Evolutionary conservation across 1,140 invertebrate species (phyloP).

Genomic region (Araneus ventricosus): DNA sequence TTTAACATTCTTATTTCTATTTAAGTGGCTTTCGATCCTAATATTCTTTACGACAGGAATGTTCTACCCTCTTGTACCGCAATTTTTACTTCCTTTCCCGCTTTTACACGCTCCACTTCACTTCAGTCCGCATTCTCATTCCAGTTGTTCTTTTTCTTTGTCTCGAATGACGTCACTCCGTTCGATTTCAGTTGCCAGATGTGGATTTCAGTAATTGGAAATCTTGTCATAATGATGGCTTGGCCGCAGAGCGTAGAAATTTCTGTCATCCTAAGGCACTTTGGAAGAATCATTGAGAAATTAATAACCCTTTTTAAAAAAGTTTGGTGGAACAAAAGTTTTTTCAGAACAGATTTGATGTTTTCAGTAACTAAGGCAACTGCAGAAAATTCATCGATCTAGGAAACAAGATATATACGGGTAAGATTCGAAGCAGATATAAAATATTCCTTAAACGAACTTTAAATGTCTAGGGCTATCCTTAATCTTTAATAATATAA

Average conservation of each 20-base stretch:
- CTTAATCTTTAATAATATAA: no score
- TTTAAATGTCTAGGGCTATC: no score
- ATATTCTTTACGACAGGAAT: constrained; percentile 27
- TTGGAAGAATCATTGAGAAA: constrained; percentile 8
- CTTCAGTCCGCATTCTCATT: constrained; percentile 9
- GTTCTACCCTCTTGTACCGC: neutral
- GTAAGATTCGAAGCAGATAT: no score
- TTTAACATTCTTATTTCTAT: constrained; percentile 25
- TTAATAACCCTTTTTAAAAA: neutral
- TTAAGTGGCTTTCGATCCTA: constrained; percentile 25
- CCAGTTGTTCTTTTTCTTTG: constrained; percentile 18
- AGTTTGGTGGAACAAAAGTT: neutral
- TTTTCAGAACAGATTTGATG: neutral
- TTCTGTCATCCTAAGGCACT: neutral
- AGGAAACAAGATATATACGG: no score
- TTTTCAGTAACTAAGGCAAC: no score
- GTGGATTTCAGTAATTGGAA: constrained; percentile 39
- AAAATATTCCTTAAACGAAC: no score
- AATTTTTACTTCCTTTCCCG: constrained; percentile 22
- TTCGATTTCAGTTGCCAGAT: constrained; percentile 30
- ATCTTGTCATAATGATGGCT: constrained; percentile 5
- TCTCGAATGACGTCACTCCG: constrained; percentile 14
- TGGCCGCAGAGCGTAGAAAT: neutral
- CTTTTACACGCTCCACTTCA: constrained; percentile 26
- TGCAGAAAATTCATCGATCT: no score